Conservation (phyloP, 2,888 invertebrate species). For the Himalopsyche japonica region DNA sequence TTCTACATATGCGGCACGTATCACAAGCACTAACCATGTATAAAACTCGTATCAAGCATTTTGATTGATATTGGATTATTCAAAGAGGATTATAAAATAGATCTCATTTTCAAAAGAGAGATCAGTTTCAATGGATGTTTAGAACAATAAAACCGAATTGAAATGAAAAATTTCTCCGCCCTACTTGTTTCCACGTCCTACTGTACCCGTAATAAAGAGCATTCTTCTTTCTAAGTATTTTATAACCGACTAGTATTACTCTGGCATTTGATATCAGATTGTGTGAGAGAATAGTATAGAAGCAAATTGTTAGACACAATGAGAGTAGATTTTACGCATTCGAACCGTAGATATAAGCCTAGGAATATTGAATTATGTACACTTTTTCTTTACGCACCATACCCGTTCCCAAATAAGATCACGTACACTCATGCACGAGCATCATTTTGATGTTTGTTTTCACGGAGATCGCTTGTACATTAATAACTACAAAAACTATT, state of each 20-base stretch:
- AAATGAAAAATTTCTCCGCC: conserved; percentile 29
- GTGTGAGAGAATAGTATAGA: not conserved
- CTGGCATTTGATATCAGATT: not conserved
- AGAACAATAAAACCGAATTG: conserved; percentile 22
- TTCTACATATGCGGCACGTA: too few species aligned
- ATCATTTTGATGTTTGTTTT: too few species aligned
- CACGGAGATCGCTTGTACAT: too few species aligned
- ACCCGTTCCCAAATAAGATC: too few species aligned
- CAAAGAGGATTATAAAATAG: not conserved
- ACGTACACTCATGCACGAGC: too few species aligned
- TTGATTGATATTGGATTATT: not conserved
- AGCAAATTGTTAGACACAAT: not conserved
- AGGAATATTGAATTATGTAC: too few species aligned
- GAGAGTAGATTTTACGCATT: not conserved
- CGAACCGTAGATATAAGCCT: not conserved
- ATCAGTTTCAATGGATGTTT: not conserved
- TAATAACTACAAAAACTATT: too few species aligned
- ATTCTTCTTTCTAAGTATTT: not conserved
- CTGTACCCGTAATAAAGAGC: not conserved
- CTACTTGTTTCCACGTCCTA: conserved; percentile 12
- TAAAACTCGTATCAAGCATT: too few species aligned
- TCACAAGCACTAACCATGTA: too few species aligned
- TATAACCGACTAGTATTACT: not conserved
- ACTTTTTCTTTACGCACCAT: too few species aligned
- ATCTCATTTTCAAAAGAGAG: conserved; percentile 21